Evolutionary conservation across 2,113 vertebrate genomes (phyloP), one percentile per base, ranked within the genome.

Genomic region (Catharus minimus): DNA sequence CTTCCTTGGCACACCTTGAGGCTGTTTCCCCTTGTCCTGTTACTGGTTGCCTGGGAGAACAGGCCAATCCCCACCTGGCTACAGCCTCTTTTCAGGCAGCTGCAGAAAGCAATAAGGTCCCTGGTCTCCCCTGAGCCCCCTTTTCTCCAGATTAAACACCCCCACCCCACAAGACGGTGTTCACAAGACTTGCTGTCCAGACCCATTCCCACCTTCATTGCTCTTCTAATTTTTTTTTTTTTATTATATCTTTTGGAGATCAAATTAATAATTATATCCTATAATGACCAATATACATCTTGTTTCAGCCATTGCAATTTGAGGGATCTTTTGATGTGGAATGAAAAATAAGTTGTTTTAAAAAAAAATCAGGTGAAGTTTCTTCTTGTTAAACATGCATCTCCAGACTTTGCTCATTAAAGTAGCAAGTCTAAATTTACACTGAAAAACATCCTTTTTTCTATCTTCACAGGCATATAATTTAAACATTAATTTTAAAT

Each of bases 161-260:
- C 3, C 11, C 30, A 41, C 7, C 26, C 68, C 41, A 68, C 38
- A 38, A 38, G 33, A 26, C 0, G 0, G 4, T 55, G 15, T 26
- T 82, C 33, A 61, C 26, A 55, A 30, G 11, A 30, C 21, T 26
- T 81, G 19, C 17, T 46, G 39, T 75, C 46, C 41, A 32, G 41
- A 75, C 30, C 8, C 15, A 61, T 82, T 46, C 9, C 14, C 24
- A 68, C 14, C 17, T 47, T 49, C 5, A 17, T 38, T 44, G 27
- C 8, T 44, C 24, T 55, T 39, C 33, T 55, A 32, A 14, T 10
- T 85, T 32, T 86, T n/a, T 32, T 86, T n/a, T 28, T 86, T 85
- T 32, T 57, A 36, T 33, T 76, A 36, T 26, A 5, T 41, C 24
- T 64, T 83, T 83, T 1, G 3, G 68, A 86, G 24, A 60, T 57